These are phyloP conservation scores for Pelosia muscerda DNA, from an alignment of 2,888 invertebrate genomes.

Conservation along the genomic window DNA sequence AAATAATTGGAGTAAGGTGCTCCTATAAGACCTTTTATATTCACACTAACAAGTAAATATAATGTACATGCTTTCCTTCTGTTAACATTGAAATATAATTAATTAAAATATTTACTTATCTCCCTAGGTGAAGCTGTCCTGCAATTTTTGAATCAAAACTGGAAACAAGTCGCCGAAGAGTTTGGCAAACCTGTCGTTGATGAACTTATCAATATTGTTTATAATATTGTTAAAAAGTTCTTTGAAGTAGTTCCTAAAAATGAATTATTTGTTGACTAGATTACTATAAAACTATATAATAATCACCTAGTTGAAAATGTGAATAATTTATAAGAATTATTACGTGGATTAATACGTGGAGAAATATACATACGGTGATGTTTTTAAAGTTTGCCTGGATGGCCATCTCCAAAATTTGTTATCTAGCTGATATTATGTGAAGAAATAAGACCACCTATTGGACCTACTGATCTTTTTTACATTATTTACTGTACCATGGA, in stretches of 20 bases:
- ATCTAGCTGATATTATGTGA: too few species aligned
- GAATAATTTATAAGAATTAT: too few species aligned
- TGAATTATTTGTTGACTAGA: conserved; percentile 57
- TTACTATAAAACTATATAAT: not conserved
- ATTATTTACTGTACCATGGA: too few species aligned
- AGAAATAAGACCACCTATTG: too few species aligned
- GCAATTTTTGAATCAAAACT: conserved; percentile 71
- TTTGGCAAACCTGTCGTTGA: conserved; percentile 71
- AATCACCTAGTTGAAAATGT: not conserved
- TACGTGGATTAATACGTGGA: too few species aligned
- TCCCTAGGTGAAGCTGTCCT: conserved; percentile 72
- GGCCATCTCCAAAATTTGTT: too few species aligned
- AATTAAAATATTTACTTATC: not conserved
- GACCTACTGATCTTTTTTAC: too few species aligned
- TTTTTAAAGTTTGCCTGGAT: too few species aligned
- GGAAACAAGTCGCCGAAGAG: conserved; percentile 69
- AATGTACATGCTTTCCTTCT: too few species aligned
- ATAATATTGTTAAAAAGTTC: conserved; percentile 60
- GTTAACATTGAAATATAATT: too few species aligned
- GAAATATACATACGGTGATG: too few species aligned
- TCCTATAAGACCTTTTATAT: not conserved
- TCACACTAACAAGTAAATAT: too few species aligned
- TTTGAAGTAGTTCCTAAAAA: conserved; percentile 66
- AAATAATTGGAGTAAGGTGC: not conserved
- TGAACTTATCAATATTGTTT: conserved; percentile 49